Percentiles rank a stretch among this genome's conserved stretches.
phyloP scores from a whole-genome alignment of 1,140 invertebrate species.

The Apis mellifera region Amel_HAv3.1 CM009937.2:13586501-13587000 shows the following conservation, averaged over 20 bases:
- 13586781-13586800: too few relatives aligned
- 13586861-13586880: too few relatives aligned
- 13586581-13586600: constrained; percentile 31
- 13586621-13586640: constrained; percentile 51
- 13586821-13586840: not conserved
- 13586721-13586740: constrained; percentile 42
- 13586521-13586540: constrained; percentile 56
- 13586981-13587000: constrained; percentile 52
- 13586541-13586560: constrained; percentile 58
- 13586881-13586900: not conserved
- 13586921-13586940: not conserved
- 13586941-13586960: constrained; percentile 38
- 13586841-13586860: too few relatives aligned
- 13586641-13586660: constrained; percentile 9
- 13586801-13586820: not conserved
- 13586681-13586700: constrained; percentile 42
- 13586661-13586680: constrained; percentile 33
- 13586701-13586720: constrained; percentile 17
- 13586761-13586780: too few relatives aligned
- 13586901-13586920: too few relatives aligned
- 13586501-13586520: constrained; percentile 57
- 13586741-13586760: too few relatives aligned
- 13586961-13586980: constrained; percentile 50
- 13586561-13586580: not conserved
- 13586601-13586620: constrained; percentile 62